phyloP scores from a whole-genome alignment of 2,888 invertebrate species.

The Acanthosepion lycidas region DNA sequence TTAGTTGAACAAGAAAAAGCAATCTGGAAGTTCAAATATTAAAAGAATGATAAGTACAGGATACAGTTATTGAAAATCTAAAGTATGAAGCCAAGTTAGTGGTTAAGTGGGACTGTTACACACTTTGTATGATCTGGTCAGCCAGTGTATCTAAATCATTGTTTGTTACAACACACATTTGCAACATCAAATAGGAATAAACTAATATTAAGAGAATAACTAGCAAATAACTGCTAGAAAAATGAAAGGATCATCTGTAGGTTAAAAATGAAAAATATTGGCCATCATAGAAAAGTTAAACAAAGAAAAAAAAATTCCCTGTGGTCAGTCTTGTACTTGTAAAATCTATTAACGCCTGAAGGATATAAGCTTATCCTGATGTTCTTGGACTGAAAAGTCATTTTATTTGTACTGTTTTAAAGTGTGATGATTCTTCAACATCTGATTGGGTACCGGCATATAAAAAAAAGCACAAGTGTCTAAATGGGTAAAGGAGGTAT shows the following conservation, averaged over 20 bases:
- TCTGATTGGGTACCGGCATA: not conserved
- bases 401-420: not conserved
- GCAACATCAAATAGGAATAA: too few species aligned
- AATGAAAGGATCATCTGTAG: too few species aligned
- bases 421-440: not conserved
- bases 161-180: too few species aligned
- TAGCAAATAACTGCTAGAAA: too few species aligned
- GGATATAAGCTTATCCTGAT: not conserved
- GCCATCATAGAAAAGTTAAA: too few species aligned
- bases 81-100: not conserved
- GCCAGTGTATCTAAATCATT: too few species aligned
- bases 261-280: too few species aligned
- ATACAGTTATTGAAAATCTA: not conserved
- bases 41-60: not conserved
- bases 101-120: not conserved
- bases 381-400: not conserved
- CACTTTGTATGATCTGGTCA: too few species aligned
- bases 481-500: not conserved
- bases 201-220: too few species aligned
- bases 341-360: not conserved
- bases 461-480: not conserved
- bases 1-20: not conserved
- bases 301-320: too few species aligned
- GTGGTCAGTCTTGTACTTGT: not conserved
- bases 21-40: not conserved